Evolutionary conservation across 2,888 invertebrate species (phyloP).

Genomic region (Antheraea assamensis): DNA sequence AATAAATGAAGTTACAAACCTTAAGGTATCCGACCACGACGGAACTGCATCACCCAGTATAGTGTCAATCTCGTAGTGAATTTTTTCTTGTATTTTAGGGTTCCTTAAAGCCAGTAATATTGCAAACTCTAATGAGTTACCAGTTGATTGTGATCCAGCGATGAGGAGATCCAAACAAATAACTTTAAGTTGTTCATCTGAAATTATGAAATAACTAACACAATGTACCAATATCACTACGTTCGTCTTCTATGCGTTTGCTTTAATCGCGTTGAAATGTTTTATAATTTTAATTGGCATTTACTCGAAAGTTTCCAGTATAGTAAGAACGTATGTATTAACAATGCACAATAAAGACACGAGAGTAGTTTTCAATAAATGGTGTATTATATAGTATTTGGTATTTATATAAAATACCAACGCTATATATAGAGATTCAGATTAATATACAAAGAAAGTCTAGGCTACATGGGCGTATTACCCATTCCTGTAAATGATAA

Average conservation of each 20-base stretch:
- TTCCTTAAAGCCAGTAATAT: slow-evolving; percentile 81
- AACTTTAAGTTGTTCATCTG: slow-evolving; percentile 70
- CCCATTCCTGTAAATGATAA: background rate
- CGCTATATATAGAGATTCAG: background rate
- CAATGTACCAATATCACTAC: slow-evolving; percentile 15
- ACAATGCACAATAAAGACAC: background rate
- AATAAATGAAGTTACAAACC: background rate
- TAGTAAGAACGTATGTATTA: background rate
- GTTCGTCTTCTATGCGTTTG: too few relatives aligned
- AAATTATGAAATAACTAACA: slow-evolving; percentile 28
- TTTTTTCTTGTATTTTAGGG: slow-evolving; percentile 80
- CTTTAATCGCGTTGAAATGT: too few relatives aligned
- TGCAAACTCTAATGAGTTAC: slow-evolving; percentile 83
- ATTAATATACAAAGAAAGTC: background rate
- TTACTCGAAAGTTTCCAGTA: background rate
- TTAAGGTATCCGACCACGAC: slow-evolving; percentile 60
- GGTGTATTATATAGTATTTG: background rate
- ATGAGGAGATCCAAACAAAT: slow-evolving; percentile 86
- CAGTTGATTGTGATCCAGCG: slow-evolving; percentile 88
- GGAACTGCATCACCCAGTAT: slow-evolving; percentile 73
- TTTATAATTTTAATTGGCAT: too few relatives aligned
- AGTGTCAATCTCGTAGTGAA: slow-evolving; percentile 83
- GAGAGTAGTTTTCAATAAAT: background rate
- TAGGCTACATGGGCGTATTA: background rate
- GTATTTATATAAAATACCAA: too few relatives aligned